Evolutionary conservation across 2,797 vertebrate genomes (phyloP).

Genomic region (Ciconia nigra): DNA sequence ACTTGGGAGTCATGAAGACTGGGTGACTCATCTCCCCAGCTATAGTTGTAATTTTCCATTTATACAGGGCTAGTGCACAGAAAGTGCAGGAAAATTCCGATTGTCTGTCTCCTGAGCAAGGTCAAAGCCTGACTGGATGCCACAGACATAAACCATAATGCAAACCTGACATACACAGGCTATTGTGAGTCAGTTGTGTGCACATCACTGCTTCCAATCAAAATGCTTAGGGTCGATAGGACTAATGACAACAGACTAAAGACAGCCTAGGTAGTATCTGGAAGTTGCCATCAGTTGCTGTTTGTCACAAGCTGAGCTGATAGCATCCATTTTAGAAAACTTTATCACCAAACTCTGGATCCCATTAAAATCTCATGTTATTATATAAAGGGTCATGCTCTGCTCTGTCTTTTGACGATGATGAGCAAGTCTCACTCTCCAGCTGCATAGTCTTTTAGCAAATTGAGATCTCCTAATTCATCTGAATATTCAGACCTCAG

Average conservation of each 20-base stretch:
- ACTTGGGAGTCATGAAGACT: background rate
- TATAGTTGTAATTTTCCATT: background rate
- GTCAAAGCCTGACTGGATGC: background rate
- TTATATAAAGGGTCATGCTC: background rate
- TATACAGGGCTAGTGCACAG: background rate
- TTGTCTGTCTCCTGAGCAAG: background rate
- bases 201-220: background rate
- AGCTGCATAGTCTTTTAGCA: conserved; percentile 20
- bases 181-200: background rate
- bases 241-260: background rate
- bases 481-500: conserved; percentile 23
- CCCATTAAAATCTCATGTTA: background rate
- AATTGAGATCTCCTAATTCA: conserved; percentile 29
- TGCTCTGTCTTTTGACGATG: background rate
- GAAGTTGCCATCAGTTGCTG: background rate
- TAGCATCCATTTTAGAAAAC: background rate
- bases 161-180: background rate
- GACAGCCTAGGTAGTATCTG: background rate
- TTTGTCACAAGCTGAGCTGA: background rate
- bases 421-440: background rate
- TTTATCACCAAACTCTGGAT: background rate
- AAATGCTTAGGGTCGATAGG: background rate
- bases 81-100: background rate
- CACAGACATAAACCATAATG: background rate
- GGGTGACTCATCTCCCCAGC: background rate